Conservation (phyloP, 2,113 vertebrate species). For the Daubentonia madagascariensis region DNA sequence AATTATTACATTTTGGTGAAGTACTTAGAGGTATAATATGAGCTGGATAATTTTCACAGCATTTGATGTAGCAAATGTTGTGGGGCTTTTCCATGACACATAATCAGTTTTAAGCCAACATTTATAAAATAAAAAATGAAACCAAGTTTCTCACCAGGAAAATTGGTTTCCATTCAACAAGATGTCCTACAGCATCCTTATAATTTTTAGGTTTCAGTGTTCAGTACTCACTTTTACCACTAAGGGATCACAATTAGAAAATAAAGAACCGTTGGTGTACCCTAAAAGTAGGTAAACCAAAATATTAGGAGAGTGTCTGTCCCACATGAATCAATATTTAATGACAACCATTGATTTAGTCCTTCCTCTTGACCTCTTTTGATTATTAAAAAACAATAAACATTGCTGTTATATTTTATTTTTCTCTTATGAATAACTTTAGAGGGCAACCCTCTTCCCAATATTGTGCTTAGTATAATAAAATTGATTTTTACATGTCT, state of each 20-base stretch:
- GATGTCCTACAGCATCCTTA: slow-evolving; percentile 68
- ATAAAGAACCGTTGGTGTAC: slow-evolving; percentile 26
- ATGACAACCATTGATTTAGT: slow-evolving; percentile 35
- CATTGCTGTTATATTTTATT: neutral
- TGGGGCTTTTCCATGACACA: slow-evolving; percentile 69
- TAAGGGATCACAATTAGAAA: slow-evolving; percentile 48
- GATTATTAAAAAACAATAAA: neutral
- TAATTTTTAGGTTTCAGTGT: slow-evolving; percentile 63
- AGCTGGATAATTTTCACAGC: slow-evolving; percentile 76
- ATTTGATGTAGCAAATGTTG: slow-evolving; percentile 75
- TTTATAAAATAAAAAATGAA: slow-evolving; percentile 79
- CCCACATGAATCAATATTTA: slow-evolving; percentile 45
- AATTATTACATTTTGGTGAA: slow-evolving; percentile 78
- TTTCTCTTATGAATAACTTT: neutral
- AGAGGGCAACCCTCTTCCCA: neutral
- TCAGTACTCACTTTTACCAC: slow-evolving; percentile 55
- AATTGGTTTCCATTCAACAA: slow-evolving; percentile 78
- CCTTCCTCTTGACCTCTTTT: neutral
- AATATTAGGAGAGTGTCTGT: slow-evolving; percentile 37
- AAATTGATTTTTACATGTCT: neutral
- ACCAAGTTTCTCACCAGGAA: slow-evolving; percentile 75
- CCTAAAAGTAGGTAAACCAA: slow-evolving; percentile 10
- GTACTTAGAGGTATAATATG: slow-evolving; percentile 76
- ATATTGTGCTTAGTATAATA: neutral
- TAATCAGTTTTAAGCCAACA: slow-evolving; percentile 78